These are phyloP conservation scores for Copidosoma floridanum DNA, from an alignment of 1,140 invertebrate species.

Conservation along the genomic window DNA sequence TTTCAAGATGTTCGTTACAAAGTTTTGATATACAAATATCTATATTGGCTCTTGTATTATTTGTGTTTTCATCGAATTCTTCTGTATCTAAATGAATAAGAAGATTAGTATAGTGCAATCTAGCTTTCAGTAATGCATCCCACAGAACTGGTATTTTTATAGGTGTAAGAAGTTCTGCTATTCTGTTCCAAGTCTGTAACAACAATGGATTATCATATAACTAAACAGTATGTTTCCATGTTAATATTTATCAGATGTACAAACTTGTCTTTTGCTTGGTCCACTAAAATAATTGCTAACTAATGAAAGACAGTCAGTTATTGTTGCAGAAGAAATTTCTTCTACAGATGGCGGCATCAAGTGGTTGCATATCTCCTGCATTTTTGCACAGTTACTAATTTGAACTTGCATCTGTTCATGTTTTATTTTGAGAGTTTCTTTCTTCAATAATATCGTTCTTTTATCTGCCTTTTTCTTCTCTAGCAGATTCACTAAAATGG, in stretches of 20 bases:
- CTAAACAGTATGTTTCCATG: conserved; percentile 1
- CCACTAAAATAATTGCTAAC: conserved; percentile 40
- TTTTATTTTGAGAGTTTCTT: conserved; percentile 40
- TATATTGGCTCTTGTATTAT: conserved; percentile 21
- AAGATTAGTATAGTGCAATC: conserved; percentile 36
- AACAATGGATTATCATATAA: conserved; percentile 4
- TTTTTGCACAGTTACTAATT: conserved; percentile 38
- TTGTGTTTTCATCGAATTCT: conserved; percentile 15
- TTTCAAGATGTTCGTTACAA: conserved; percentile 39
- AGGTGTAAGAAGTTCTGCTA: conserved; percentile 35
- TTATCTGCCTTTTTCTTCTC: conserved; percentile 30
- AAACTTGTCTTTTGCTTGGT: conserved; percentile 35
- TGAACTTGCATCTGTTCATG: conserved; percentile 36
- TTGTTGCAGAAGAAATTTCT: conserved; percentile 34
- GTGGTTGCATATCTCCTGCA: conserved; percentile 41
- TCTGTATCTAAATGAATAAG: conserved; percentile 34
- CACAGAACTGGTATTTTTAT: conserved; percentile 42
- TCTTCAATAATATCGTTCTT: conserved; percentile 32
- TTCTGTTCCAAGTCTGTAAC: conserved; percentile 40
- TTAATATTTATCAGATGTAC: background rate
- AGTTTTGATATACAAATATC: conserved; percentile 39
- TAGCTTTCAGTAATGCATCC: conserved; percentile 39
- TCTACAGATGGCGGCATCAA: conserved; percentile 41
- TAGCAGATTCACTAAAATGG: conserved; percentile 33
- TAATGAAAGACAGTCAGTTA: conserved; percentile 38